These are phyloP conservation scores for Julus scanicus DNA, from an alignment of 2,888 invertebrate species.

Conservation along the genomic window DNA sequence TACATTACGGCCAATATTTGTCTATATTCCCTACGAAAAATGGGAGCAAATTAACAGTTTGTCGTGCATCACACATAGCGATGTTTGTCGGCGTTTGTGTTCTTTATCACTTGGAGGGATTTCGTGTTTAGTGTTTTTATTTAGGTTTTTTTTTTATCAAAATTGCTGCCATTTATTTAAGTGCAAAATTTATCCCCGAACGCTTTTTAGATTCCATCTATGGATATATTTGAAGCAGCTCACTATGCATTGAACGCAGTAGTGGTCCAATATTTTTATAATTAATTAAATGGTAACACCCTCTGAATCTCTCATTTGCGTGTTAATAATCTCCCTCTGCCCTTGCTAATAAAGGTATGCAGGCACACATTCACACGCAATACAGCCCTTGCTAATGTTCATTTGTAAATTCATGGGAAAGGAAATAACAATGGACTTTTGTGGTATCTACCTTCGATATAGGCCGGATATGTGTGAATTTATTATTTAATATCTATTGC, in stretches of 20 bases:
- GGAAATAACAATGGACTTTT: not conserved
- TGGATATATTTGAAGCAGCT: not conserved
- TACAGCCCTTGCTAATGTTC: not conserved
- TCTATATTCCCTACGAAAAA: not conserved
- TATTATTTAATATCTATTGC: not conserved
- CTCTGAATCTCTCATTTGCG: slow-evolving; percentile 27
- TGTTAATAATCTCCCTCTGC: slow-evolving; percentile 30
- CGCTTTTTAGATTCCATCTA: not conserved
- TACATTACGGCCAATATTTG: slow-evolving; percentile 39
- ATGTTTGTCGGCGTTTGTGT: slow-evolving; percentile 31
- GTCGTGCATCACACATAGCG: not conserved
- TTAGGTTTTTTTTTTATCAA: not conserved
- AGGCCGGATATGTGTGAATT: not conserved
- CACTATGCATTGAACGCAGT: not conserved
- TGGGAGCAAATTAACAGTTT: slow-evolving; percentile 29
- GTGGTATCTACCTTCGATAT: not conserved
- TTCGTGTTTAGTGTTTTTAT: slow-evolving; percentile 10
- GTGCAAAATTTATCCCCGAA: slow-evolving; percentile 7
- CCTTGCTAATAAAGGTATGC: not conserved
- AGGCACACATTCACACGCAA: slow-evolving; percentile 24
- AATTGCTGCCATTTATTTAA: slow-evolving; percentile 43
- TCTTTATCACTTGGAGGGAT: not conserved
- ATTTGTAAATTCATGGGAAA: not conserved
- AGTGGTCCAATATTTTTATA: slow-evolving; percentile 26
- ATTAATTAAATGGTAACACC: slow-evolving; percentile 47